phyloP scores from a whole-genome alignment of 2,797 vertebrate species.

The Crypturellus tataupa region DNA sequence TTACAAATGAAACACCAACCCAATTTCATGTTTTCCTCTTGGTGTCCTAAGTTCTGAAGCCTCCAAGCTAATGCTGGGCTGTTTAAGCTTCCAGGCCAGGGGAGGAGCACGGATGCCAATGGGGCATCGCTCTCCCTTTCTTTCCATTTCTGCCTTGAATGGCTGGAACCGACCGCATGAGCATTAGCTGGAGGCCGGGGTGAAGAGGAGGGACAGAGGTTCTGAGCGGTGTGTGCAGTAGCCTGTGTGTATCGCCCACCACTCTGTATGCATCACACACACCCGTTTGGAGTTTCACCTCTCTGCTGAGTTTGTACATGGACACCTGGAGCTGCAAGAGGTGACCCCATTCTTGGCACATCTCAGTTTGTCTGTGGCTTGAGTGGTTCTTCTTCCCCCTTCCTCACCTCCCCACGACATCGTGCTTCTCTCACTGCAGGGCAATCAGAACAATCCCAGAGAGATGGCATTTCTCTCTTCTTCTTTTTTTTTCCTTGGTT shows the following conservation, averaged over 20 bases:
- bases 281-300: conserved; percentile 59
- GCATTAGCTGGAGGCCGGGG: conserved; percentile 7
- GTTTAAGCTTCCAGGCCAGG: background rate
- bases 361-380: conserved; percentile 71
- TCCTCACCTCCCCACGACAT: conserved; percentile 71
- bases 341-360: conserved; percentile 65
- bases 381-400: conserved; percentile 67
- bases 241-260: conserved; percentile 41
- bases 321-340: conserved; percentile 54
- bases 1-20: background rate
- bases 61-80: background rate
- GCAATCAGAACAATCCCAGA: conserved; percentile 74
- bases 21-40: background rate
- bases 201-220: conserved; percentile 55
- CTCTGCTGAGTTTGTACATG: conserved; percentile 51
- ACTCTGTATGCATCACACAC: conserved; percentile 56
- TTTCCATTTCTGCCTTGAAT: background rate
- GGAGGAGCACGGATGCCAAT: background rate
- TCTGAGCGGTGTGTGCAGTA: conserved; percentile 65
- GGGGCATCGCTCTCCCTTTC: background rate
- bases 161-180: background rate
- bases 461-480: conserved; percentile 67
- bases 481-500: conserved; percentile 32
- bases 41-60: background rate
- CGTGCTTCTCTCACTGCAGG: conserved; percentile 72